A percentile compares a stretch with the other conserved stretches of the same genome.
These are phyloP conservation scores for Phlogophora meticulosa DNA, from an alignment of 2,888 invertebrate genomes.

Conservation along the genomic window DNA sequence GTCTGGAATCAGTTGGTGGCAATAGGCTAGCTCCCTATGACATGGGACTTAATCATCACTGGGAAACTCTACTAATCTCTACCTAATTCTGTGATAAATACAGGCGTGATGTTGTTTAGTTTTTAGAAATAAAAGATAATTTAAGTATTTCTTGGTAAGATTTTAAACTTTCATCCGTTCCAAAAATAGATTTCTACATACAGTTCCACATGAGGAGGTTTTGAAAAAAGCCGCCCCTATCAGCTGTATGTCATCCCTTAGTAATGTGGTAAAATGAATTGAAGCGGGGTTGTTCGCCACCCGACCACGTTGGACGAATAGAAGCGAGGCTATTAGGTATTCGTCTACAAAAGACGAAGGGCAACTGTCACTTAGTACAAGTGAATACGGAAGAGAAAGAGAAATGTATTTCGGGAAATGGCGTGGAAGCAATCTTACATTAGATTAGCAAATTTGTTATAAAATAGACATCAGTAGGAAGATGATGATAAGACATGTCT, in stretches of 20 bases:
- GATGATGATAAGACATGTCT: too few relatives aligned
- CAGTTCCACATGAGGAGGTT: background rate
- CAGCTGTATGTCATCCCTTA: constrained; percentile 19
- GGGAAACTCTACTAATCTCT: too few relatives aligned
- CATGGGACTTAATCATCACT: too few relatives aligned
- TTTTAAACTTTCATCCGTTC: too few relatives aligned
- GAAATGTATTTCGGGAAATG: background rate
- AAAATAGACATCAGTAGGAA: background rate
- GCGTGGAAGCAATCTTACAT: background rate
- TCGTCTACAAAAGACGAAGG: constrained; percentile 21
- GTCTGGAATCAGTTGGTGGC: too few relatives aligned
- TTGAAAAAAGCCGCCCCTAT: constrained; percentile 7
- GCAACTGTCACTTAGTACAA: constrained; percentile 12
- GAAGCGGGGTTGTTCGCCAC: constrained; percentile 13
- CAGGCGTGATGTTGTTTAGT: too few relatives aligned
- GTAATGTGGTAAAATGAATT: constrained; percentile 47
- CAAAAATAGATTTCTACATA: background rate
- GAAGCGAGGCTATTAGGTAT: constrained; percentile 18
- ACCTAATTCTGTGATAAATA: too few relatives aligned
- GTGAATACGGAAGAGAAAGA: background rate
- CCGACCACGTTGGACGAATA: constrained; percentile 2
- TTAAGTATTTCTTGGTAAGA: too few relatives aligned
- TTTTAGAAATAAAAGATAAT: too few relatives aligned
- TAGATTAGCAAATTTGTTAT: background rate
- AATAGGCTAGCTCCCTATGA: too few relatives aligned